Conservation (phyloP, 1,140 invertebrate species). For the Zaprionus ghesquierei region DNA sequence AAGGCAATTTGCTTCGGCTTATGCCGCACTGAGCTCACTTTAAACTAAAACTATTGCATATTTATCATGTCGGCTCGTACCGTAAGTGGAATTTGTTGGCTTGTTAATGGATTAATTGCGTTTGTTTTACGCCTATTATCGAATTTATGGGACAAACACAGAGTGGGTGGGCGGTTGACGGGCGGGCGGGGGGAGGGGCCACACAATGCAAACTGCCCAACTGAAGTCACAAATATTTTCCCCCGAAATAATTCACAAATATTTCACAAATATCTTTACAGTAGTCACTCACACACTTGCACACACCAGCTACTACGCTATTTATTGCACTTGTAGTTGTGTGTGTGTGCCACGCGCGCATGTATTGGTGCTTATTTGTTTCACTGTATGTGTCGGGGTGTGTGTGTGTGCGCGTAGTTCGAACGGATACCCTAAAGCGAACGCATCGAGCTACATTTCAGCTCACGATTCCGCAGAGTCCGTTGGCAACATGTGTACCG, state of each 20-base stretch:
- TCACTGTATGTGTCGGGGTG: slow-evolving; percentile 6
- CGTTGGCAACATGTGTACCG: slow-evolving; percentile 75
- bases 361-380: slow-evolving; percentile 14
- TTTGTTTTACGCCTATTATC: slow-evolving; percentile 1
- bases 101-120: slow-evolving; percentile 8
- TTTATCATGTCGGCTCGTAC: not conserved
- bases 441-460: slow-evolving; percentile 77
- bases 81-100: not conserved
- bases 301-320: slow-evolving; percentile 7
- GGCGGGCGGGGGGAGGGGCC: too few species aligned
- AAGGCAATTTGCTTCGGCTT: slow-evolving; percentile 21
- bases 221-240: slow-evolving; percentile 20
- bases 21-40: slow-evolving; percentile 3
- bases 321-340: slow-evolving; percentile 19
- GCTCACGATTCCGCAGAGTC: slow-evolving; percentile 40
- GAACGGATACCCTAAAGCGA: slow-evolving; percentile 68
- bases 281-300: slow-evolving; percentile 11
- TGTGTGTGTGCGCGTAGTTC: slow-evolving; percentile 48
- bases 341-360: slow-evolving; percentile 1
- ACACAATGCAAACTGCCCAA: not conserved
- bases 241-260: slow-evolving; percentile 17
- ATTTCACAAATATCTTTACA: slow-evolving; percentile 31
- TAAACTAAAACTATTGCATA: not conserved
- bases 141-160: not conserved
- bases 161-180: too few species aligned